These are phyloP conservation scores for Trichacis sp. DNA, from an alignment of 2,888 invertebrate species.

Conservation along the genomic window DNA sequence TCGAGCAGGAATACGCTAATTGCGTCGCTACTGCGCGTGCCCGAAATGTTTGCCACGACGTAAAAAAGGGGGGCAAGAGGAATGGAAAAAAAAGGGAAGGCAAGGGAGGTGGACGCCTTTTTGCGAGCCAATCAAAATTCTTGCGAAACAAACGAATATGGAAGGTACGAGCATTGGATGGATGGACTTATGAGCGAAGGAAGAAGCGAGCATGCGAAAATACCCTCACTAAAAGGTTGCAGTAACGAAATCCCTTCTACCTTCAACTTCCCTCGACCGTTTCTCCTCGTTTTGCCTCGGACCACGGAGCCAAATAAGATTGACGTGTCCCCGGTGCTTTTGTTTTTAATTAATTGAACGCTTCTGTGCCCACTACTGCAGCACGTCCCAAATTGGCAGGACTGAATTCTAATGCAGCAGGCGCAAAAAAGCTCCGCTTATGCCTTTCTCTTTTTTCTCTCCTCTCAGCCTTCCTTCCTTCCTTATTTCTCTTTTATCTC, in stretches of 20 bases:
- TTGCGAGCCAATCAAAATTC: slow-evolving; percentile 53
- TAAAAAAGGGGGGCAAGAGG: slow-evolving; percentile 29
- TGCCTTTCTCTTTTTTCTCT: slow-evolving; percentile 29
- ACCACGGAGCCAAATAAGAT: slow-evolving; percentile 58
- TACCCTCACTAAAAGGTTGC: slow-evolving; percentile 31
- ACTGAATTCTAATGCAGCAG: slow-evolving; percentile 60
- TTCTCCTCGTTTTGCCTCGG: slow-evolving; percentile 25
- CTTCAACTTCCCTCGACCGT: slow-evolving; percentile 5
- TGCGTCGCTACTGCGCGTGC: slow-evolving; percentile 42
- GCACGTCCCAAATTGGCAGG: slow-evolving; percentile 60
- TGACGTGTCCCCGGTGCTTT: slow-evolving; percentile 62
- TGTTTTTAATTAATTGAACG: slow-evolving; percentile 64
- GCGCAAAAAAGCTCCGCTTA: slow-evolving; percentile 52
- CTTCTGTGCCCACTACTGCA: slow-evolving; percentile 44
- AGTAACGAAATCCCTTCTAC: slow-evolving; percentile 54
- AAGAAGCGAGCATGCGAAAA: slow-evolving; percentile 19
- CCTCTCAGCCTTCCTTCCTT: slow-evolving; percentile 26
- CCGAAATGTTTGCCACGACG: slow-evolving; percentile 40
- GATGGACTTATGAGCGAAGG: slow-evolving; percentile 15
- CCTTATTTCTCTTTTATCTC: slow-evolving; percentile 26
- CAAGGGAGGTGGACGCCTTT: slow-evolving; percentile 42
- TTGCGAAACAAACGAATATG: slow-evolving; percentile 42
- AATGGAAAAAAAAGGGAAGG: slow-evolving; percentile 30
- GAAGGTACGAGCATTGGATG: slow-evolving; percentile 19
- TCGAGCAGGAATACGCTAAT: too few relatives aligned